Evolutionary conservation across 1,140 invertebrate genomes (phyloP), one percentile per base, ranked within the genome.

Genomic region (Phymastichus coffea): DNA sequence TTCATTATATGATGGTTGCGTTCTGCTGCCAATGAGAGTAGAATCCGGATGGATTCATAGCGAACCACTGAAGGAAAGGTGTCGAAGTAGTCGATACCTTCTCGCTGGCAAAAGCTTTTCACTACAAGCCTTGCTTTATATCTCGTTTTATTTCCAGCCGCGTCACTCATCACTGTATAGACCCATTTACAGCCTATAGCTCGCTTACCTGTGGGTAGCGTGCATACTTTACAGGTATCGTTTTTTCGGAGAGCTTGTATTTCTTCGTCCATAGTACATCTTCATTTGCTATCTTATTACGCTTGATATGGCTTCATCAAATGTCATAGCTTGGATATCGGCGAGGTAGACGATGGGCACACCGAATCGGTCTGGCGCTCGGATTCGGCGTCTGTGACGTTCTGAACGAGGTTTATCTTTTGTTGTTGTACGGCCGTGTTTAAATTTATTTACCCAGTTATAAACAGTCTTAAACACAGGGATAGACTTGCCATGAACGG

Each of bases 71-170:
- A n/a, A n/a, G n/a, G n/a, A n/a, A n/a, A n/a, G n/a, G n/a, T n/a
- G n/a, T n/a, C n/a, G 12, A n/a, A 15, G 41, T 46, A 55, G 22
- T 55, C 40, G 14, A 44, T 35, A 9, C 40, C 53, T 20, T 23
- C 20, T 20, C 33, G 9, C 12, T 55, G 53, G 2, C 15, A 30
- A 23, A 14, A 55, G 17, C 53, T 41, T 23, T 33, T 57, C 2
- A 28, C 54, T 0, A 35, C 28, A 2, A 57, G 33, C 12, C 44
- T 20, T 2, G 54, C 54, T 37, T 38, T 47, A 10, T 25, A 59
- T 73, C 66, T 35, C 2, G 2, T 15, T 4, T 37, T 17, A n/a
- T 37, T 30, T 12, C 41, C 41, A 14, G 12, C 26, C n/a, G 53
- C 3, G 8, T 20, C 20, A 15, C 17, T 22, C 35, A 44, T 55